Percentiles rank a stretch among this genome's conserved stretches.
These are phyloP conservation scores for Dryocosmus kuriphilus DNA, from an alignment of 2,888 invertebrate species.

Conservation along the genomic window DNA sequence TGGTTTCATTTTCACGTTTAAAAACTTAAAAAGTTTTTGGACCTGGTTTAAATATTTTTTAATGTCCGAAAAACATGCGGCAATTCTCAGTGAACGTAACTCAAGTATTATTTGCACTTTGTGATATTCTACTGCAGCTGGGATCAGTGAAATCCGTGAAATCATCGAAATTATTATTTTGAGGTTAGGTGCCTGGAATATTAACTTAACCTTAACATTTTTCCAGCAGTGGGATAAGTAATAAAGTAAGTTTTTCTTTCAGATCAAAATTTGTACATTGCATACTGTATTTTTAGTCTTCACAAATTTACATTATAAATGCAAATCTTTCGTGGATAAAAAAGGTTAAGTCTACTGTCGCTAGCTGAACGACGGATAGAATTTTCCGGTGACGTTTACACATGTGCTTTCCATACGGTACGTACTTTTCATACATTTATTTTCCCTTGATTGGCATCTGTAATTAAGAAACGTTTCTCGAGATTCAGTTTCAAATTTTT, in stretches of 20 bases:
- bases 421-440: not conserved
- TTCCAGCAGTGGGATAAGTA: not conserved
- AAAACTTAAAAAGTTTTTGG: not conserved
- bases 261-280: not conserved
- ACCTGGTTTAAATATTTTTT: not conserved
- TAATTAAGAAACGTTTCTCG: not conserved
- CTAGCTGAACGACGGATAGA: conserved; percentile 11
- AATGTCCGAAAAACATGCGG: not conserved
- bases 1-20: not conserved
- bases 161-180: not conserved
- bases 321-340: not conserved
- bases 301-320: not conserved
- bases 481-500: not conserved
- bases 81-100: conserved; percentile 21
- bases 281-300: not conserved
- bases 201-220: conserved; percentile 12
- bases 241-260: not conserved
- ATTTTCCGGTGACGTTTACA: conserved; percentile 39
- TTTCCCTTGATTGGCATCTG: not conserved
- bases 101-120: not conserved
- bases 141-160: not conserved
- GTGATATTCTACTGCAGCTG: not conserved
- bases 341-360: conserved; percentile 19
- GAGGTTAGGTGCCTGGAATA: conserved; percentile 28
- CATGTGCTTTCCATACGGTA: conserved; percentile 40